Evolutionary conservation across 2,113 vertebrate genomes (phyloP), one percentile per base, ranked within the genome.

Genomic region (Oophaga pumilio): DNA sequence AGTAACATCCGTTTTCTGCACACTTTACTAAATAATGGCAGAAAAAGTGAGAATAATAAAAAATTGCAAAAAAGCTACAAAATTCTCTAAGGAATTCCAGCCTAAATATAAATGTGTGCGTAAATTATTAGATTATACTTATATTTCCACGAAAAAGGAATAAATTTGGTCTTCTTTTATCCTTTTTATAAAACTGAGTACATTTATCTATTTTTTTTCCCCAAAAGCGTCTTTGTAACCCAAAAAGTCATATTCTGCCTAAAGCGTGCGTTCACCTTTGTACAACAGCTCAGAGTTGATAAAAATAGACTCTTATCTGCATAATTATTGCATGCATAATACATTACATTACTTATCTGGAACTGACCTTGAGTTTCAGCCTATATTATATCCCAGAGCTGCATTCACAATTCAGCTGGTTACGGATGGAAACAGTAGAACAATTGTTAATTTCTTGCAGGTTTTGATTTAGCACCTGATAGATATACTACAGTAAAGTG

Each of bases 381-480:
- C 14, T 71, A 33, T 74, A 49, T 74, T 74, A 49, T 43, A 74
- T 6, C 71, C 28, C 1, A 49, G 71, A 74, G 28, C 71, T 74
- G 33, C 28, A 49, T 43, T 74, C 71, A 43, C 28, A 74, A 74
- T 74, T 74, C 71, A 20, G 71, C 71, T 74, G 71, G n/a, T 20
- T 74, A 7, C 10, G 17, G 49, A 43, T 18, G 3, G 28, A 18
- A 74, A 24, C 22, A 24, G 62, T 66, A 22, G 33, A 33, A 33
- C 33, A 33, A 33, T 33, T 43, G 33, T 43, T 43, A 5, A 4
- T 43, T 43, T 43, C 33, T 43, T 43, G 33, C 33, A 43, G 33
- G 33, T 43, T 43, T 4, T 43, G 33, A 5, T 43, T 4, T 43
- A 43, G 33, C 33, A 5, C 3, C 3, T 43, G 33, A 43, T 43